Evolutionary conservation across 2,113 vertebrate species (phyloP), one percentile per base, ranked within the genome.

Genomic region (Channa argus): DNA sequence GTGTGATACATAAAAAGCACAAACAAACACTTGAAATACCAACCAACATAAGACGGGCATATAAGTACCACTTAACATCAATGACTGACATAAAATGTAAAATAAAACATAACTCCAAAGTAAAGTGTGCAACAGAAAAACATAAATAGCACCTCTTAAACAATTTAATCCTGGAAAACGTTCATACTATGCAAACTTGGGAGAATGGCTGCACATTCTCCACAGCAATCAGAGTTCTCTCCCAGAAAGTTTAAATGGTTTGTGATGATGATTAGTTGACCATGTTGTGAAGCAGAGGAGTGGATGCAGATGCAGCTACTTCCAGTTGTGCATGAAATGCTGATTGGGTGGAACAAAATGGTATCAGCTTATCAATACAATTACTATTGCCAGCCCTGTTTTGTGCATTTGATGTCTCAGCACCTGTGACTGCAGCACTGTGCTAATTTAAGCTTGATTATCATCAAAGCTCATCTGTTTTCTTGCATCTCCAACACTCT

Each of bases 241-340:
- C 63, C 53, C 60, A 36, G n/a, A 78, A 24, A 71, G 63, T 88
- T 64, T 86, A 67, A 91, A 88, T 86, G 80, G 68, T 67, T 81
- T 66, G 63, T 87, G 86, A 84, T 85, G 88, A 87, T 85, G 83
- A 89, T 90, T 79, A 86, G 79, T 65, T 86, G 89, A 82, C 88
- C 83, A 81, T 24, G 74, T 52, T 75, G 84, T 36, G 0, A 44
- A 71, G 74, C 63, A 0, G 14, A 77, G 43, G 75, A 91, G 81
- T 84, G 79, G 79, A 72, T 90, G 83, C 87, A 92, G 83, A 88
- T 88, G 91, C 71, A 79, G 38, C 79, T 88, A 70, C 84, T 86
- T 89, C 74, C 71, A 56, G 33, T 53, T 10, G 56, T 34, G 60
- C 53, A 44, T 45, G 33, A 43, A 71, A 81, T 53, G 80, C 71